phyloP scores from a whole-genome alignment of 2,888 invertebrate species.

The Penaeus monodon region DNA sequence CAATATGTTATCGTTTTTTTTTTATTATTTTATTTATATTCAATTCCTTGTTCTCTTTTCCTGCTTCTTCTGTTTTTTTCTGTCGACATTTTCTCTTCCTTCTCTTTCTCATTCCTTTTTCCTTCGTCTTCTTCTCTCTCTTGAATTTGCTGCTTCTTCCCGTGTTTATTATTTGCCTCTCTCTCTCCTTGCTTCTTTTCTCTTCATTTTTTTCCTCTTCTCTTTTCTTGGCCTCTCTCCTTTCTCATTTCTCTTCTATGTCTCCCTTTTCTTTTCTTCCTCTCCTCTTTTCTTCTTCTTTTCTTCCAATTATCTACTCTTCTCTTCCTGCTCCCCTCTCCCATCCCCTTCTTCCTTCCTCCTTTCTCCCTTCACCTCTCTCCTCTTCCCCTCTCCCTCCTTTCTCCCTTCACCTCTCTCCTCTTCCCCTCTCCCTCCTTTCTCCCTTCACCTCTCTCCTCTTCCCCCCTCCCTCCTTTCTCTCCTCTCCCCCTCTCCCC shows the following conservation, averaged over 20 bases:
- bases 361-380: background rate
- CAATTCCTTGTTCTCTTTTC: background rate
- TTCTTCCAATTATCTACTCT: background rate
- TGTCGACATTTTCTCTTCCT: too few species aligned
- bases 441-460: background rate
- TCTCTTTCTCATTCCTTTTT: background rate
- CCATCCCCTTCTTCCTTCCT: background rate
- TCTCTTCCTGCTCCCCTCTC: background rate
- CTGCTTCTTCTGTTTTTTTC: background rate
- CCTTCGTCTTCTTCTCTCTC: background rate
- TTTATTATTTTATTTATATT: too few species aligned
- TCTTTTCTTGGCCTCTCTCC: background rate
- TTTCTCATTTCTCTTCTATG: background rate
- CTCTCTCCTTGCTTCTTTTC: background rate
- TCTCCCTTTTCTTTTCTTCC: background rate
- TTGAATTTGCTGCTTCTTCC: background rate
- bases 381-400: background rate
- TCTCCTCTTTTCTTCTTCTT: background rate
- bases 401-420: background rate
- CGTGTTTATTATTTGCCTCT: background rate
- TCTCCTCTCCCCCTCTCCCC: background rate
- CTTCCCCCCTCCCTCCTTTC: background rate
- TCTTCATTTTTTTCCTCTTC: background rate
- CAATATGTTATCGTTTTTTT: too few species aligned
- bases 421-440: background rate